Conservation (phyloP, 2,113 vertebrate species). For the Ginglymostoma cirratum region DNA sequence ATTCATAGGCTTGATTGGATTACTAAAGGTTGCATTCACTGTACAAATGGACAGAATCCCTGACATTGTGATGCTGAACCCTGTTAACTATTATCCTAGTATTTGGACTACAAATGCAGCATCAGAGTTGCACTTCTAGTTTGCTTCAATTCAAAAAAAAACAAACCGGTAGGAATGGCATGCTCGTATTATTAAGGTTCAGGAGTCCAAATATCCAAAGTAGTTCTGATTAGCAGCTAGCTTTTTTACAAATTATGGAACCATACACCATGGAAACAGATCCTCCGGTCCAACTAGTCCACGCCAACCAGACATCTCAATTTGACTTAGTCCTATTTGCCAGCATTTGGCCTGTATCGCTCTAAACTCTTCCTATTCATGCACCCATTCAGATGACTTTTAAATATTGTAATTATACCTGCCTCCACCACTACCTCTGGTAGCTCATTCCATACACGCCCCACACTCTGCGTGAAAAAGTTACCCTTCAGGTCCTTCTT, state of each 20-base stretch:
- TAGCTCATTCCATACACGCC: too few species aligned
- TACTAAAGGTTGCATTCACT: background rate
- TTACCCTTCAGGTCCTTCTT: too few species aligned
- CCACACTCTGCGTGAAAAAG: too few species aligned
- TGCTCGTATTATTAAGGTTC: background rate
- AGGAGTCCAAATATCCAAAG: background rate
- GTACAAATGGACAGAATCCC: background rate
- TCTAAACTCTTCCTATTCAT: too few species aligned
- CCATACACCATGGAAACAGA: too few species aligned
- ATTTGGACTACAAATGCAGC: background rate
- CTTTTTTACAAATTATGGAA: background rate
- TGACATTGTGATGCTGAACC: background rate
- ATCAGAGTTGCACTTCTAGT: background rate
- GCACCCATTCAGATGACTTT: too few species aligned
- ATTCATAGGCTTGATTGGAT: background rate
- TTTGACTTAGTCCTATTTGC: too few species aligned
- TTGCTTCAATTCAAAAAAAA: background rate
- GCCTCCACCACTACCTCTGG: too few species aligned
- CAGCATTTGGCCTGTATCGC: too few species aligned
- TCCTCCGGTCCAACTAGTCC: too few species aligned
- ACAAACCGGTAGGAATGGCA: background rate
- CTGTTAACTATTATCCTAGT: background rate
- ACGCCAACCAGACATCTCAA: too few species aligned
- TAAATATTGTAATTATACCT: too few species aligned
- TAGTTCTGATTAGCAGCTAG: background rate